Percentiles rank a stretch among this genome's conserved stretches.
These are phyloP conservation scores for Falco naumanni DNA, from an alignment of 2,797 vertebrate genomes.

Conservation along the genomic window DNA sequence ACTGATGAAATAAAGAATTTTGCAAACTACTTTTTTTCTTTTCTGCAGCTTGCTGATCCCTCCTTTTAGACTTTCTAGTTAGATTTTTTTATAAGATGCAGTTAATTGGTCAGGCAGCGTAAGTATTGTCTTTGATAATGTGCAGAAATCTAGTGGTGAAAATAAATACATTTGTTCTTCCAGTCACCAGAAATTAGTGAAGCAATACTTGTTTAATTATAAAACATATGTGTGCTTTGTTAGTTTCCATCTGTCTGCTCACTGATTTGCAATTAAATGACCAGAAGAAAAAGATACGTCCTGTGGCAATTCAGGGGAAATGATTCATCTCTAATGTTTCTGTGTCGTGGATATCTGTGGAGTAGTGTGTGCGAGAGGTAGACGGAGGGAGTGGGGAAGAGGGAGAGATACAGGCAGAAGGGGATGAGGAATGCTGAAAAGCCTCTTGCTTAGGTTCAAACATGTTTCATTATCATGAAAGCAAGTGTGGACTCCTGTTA, in stretches of 20 bases:
- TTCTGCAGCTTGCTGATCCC: background rate
- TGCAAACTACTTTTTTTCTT: background rate
- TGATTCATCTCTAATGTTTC: constrained; percentile 59
- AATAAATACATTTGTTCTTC: constrained; percentile 60
- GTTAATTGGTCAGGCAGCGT: background rate
- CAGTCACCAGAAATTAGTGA: constrained; percentile 58
- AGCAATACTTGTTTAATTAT: constrained; percentile 63
- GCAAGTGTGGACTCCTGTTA: background rate
- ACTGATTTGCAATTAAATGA: constrained; percentile 73
- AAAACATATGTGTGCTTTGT: constrained; percentile 66
- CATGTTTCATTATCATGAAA: background rate
- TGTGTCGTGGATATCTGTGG: background rate
- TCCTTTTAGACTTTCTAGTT: background rate
- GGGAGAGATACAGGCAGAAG: background rate
- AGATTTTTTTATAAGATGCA: background rate
- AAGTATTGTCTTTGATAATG: constrained; percentile 21
- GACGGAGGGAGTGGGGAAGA: background rate
- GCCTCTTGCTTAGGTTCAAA: background rate
- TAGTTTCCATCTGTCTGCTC: constrained; percentile 64
- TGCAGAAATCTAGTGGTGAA: constrained; percentile 26
- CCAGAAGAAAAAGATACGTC: constrained; percentile 64
- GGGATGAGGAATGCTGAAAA: background rate
- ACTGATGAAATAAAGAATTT: background rate
- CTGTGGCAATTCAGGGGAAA: constrained; percentile 41
- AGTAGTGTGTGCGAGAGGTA: background rate